These are phyloP conservation scores for Hydractinia echinata DNA, from an alignment of 30 jellyfish, hydroid and myxozoan genomes.

Conservation along the genomic window DNA sequence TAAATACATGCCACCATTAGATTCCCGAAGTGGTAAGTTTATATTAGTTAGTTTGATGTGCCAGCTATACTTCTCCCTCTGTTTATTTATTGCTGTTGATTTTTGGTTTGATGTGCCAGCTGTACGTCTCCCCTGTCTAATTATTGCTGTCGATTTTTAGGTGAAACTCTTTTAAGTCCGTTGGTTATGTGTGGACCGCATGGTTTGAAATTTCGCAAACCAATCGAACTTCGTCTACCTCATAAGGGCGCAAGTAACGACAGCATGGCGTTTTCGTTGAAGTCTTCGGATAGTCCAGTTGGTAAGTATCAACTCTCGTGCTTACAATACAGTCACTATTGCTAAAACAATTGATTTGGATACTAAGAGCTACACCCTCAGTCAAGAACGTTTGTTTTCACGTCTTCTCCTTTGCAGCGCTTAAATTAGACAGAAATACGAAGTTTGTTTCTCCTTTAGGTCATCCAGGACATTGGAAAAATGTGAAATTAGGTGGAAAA, in stretches of 20 bases:
- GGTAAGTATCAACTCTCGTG: constrained; percentile 34
- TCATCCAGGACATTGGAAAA: constrained; percentile 89
- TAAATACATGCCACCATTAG: constrained; percentile 95
- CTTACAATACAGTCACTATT: too few species aligned
- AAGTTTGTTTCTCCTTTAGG: neutral
- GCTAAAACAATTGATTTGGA: too few species aligned
- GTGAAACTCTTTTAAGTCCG: constrained; percentile 90
- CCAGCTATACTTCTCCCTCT: too few species aligned
- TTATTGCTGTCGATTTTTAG: constrained; percentile 23
- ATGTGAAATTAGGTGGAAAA: constrained; percentile 84
- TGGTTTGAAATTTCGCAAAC: constrained; percentile 87
- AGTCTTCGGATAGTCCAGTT: constrained; percentile 80
- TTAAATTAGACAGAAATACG: too few species aligned
- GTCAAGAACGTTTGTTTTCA: neutral
- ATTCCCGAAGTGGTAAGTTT: constrained; percentile 73
- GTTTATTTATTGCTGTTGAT: too few species aligned
- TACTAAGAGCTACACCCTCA: neutral
- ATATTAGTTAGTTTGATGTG: neutral
- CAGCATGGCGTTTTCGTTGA: constrained; percentile 85
- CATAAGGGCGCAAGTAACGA: constrained; percentile 90
- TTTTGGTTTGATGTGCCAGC: too few species aligned
- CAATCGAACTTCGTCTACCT: constrained; percentile 88
- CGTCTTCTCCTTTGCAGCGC: neutral
- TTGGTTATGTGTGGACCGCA: constrained; percentile 98
- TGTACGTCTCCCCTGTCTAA: too few species aligned